Percentiles rank a stretch among this genome's conserved stretches.
These are phyloP conservation scores for Rattus norvegicus DNA, from an alignment of 2,113 vertebrate genomes.

Conservation along the genomic window GRCr8 NC_086027.1:115981001-115981500, in stretches of 20 bases:
- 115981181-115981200: neutral
- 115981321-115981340: neutral
- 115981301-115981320: neutral
- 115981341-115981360: neutral
- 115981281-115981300: neutral
- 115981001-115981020: neutral
- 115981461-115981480: neutral
- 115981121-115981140: neutral
- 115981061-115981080: neutral
- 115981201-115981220: neutral
- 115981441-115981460: neutral
- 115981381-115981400: neutral
- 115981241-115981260: neutral
- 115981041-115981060: accelerated
- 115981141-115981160: neutral
- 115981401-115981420: neutral
- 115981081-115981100: neutral
- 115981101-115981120: neutral
- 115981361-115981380: neutral
- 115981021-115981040: neutral
- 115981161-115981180: neutral
- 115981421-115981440: neutral
- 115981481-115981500: neutral
- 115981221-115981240: neutral
- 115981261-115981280: neutral